phyloP scores from a whole-genome alignment of 1,140 invertebrate species.

The Sinonovacula constricta region DNA sequence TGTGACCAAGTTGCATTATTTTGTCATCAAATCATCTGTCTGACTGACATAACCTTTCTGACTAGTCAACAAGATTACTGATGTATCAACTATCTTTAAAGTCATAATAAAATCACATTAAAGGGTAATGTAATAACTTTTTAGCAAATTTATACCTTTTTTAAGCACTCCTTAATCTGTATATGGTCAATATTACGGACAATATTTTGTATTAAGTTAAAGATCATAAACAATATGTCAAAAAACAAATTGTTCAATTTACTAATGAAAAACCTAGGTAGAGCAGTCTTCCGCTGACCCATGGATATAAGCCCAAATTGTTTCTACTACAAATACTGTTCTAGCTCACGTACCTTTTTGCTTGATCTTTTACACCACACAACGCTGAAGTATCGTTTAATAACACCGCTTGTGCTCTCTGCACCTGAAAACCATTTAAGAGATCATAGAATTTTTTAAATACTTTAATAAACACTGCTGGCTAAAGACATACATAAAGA shows the following conservation, averaged over 20 bases:
- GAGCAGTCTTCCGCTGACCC: background rate
- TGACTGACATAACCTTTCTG: too few species aligned
- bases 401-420: too few species aligned
- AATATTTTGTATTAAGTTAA: background rate
- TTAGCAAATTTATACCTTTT: too few species aligned
- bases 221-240: background rate
- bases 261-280: background rate
- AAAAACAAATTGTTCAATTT: background rate
- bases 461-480: too few species aligned
- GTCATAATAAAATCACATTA: too few species aligned
- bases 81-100: too few species aligned
- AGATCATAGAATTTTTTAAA: too few species aligned
- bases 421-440: too few species aligned
- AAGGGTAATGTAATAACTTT: too few species aligned
- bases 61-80: too few species aligned
- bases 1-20: background rate
- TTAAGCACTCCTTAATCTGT: too few species aligned
- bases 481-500: too few species aligned
- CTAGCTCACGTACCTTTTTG: slow-evolving; percentile 80
- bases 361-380: slow-evolving; percentile 85
- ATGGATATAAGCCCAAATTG: background rate
- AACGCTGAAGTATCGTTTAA: slow-evolving; percentile 80
- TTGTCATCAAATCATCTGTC: background rate
- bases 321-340: slow-evolving; percentile 10
- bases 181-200: background rate